phyloP scores from a whole-genome alignment of 2,888 invertebrate genomes.

The Cheilosia grossa region DNA sequence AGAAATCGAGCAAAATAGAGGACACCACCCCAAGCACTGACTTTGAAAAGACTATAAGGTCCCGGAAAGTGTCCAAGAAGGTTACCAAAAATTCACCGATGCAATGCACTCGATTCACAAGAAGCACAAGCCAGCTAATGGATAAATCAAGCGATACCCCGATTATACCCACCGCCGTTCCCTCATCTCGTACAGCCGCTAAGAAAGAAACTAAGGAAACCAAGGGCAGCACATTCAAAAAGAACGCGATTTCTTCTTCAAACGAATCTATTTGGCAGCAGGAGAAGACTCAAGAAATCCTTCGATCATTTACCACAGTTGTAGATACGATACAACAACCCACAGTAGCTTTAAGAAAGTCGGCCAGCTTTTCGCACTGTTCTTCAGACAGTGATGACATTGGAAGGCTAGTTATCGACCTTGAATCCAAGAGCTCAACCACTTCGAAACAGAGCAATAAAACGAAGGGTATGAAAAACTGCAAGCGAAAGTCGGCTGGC shows the following conservation, averaged over 20 bases:
- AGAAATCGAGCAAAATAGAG: slow-evolving; percentile 43
- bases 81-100: background rate
- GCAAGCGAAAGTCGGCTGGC: background rate
- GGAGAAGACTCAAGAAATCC: slow-evolving; percentile 36
- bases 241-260: background rate
- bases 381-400: slow-evolving; percentile 49
- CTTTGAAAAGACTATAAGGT: background rate
- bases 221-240: background rate
- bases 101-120: slow-evolving; percentile 29
- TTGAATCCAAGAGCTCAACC: background rate
- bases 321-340: background rate
- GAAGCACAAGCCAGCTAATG: slow-evolving; percentile 44
- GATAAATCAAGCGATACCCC: slow-evolving; percentile 9
- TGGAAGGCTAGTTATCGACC: slow-evolving; percentile 45
- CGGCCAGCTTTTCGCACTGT: background rate
- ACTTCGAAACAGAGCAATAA: slow-evolving; percentile 6
- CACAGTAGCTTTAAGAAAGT: background rate
- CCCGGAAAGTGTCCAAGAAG: background rate
- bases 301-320: background rate
- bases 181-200: background rate
- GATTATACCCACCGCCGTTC: background rate
- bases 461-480: slow-evolving; percentile 2
- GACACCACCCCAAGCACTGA: background rate
- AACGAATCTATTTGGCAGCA: slow-evolving; percentile 47
- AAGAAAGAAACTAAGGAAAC: slow-evolving; percentile 1